Conservation (phyloP, 2,888 invertebrate species). For the Meta bourneti region DNA sequence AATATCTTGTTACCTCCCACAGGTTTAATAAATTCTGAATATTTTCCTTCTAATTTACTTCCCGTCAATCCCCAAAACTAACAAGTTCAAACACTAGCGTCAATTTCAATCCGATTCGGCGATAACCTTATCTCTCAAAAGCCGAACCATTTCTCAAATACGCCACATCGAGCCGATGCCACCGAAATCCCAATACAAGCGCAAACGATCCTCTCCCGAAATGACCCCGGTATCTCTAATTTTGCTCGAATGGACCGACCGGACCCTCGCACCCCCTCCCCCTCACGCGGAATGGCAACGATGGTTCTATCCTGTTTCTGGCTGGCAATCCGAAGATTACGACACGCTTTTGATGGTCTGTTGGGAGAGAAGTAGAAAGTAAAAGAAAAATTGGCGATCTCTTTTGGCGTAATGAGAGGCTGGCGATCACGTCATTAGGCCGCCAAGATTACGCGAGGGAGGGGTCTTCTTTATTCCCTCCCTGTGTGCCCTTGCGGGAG, state of each 20-base stretch:
- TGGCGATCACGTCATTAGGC: slow-evolving; percentile 61
- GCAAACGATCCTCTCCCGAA: background rate
- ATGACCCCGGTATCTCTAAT: slow-evolving; percentile 26
- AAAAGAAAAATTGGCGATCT: slow-evolving; percentile 31
- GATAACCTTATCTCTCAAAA: background rate
- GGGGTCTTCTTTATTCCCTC: background rate
- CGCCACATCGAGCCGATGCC: background rate
- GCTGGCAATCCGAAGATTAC: slow-evolving; percentile 3
- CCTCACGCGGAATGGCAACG: background rate
- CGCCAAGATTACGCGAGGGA: slow-evolving; percentile 40
- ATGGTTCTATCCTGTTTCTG: background rate
- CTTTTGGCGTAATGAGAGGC: slow-evolving; percentile 58
- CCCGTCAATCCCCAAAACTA: too few species aligned
- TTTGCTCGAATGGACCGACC: slow-evolving; percentile 19
- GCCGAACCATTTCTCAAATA: background rate
- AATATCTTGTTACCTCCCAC: too few species aligned
- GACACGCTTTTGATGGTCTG: background rate
- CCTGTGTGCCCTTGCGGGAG: background rate
- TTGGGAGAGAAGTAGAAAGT: background rate
- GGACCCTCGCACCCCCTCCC: background rate
- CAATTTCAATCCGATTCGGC: background rate
- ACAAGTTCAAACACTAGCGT: background rate
- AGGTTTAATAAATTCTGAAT: too few species aligned
- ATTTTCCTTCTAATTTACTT: too few species aligned
- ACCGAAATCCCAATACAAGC: background rate